Base-by-base conservation (phyloP, 35 echinoderm and acorn worm genomes). In the Heliocidaris tuberculata region DNA sequence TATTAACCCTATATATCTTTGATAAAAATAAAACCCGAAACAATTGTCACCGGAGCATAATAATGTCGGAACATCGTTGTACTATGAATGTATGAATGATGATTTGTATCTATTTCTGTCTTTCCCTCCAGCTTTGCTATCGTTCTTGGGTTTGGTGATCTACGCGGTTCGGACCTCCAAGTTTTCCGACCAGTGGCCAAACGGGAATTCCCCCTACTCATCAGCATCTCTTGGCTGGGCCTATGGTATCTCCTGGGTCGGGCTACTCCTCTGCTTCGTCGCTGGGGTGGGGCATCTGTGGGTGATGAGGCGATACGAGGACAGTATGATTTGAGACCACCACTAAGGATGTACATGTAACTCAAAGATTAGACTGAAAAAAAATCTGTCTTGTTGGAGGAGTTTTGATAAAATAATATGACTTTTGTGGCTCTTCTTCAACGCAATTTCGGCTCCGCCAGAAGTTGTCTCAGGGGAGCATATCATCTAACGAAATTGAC, bases 141-240 rank as follows among this genome's bases (percentile, higher is more conserved):
- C 91, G 11, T 52, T 93, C 50, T 11, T 93, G 10, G 91, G 91
- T 2, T 13, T 93, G 48, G 48, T 93, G 12, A 49, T 93, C 47
- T 93, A 50, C 91, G 91, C 91, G 7, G 91, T 93, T 47, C 91
- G 91, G 50, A 93, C 47, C 27, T 93, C 91, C 48, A 93, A 31
- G 47, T 93, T 93, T 59, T 16, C 48, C 3, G 47, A 48, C 13
- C 91, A 93, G 27, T 93, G 91, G 91, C 29, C 91, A n/a, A 13
- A 93, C 5, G 91, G 48, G 91, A n/a, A 30, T n/a, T 93, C 91
- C 49, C 91, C 91, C 2, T 93, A 93, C 91, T 48, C 91, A 19
- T 93, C 91, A 7, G 48, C 91, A 12, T 30, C 50, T 31, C 91
- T 93, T 31, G 91, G 13, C 16, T 93, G 91, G 91, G 31, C 91